Percentiles rank a stretch among this genome's conserved stretches.
Conservation (phyloP, 2,888 invertebrate species). For the Polydesmus complanatus region DNA sequence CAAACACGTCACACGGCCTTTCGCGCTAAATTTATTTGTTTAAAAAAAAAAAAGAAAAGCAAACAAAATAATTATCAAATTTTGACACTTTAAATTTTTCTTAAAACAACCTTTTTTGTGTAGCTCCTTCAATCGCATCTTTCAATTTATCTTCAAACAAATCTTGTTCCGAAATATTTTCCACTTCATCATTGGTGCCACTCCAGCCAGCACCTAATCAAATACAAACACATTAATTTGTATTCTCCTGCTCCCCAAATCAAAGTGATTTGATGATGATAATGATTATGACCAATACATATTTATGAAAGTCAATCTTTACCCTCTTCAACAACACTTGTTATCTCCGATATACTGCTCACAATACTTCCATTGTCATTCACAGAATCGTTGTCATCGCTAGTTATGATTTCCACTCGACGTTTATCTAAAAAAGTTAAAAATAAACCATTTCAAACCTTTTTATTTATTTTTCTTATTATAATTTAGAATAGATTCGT, state of each 20-base stretch:
- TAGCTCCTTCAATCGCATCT: conserved; percentile 71
- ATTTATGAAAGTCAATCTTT: neutral
- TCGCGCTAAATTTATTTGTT: conserved; percentile 47
- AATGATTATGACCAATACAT: neutral
- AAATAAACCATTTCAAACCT: too few species aligned
- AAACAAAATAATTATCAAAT: neutral
- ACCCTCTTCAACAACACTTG: conserved; percentile 39
- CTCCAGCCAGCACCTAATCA: conserved; percentile 6
- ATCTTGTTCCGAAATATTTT: conserved; percentile 51
- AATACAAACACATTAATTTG: neutral
- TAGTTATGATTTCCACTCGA: neutral
- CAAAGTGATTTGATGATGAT: too few species aligned
- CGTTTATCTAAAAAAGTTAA: conserved; percentile 1
- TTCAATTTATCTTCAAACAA: conserved; percentile 72
- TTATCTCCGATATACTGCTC: conserved; percentile 62
- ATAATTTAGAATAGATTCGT: too few species aligned
- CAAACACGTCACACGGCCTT: conserved; percentile 59
- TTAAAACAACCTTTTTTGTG: conserved; percentile 54
- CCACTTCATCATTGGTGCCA: conserved; percentile 33
- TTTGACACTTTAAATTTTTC: neutral
- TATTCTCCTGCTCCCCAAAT: neutral
- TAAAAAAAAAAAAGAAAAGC: too few species aligned
- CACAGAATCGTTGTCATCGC: conserved; percentile 54
- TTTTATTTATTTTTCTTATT: too few species aligned
- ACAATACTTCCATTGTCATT: conserved; percentile 68